These are phyloP conservation scores for Scaptomyza cyrtandrae DNA, from an alignment of 2,888 invertebrate species.

Conservation along the genomic window DNA sequence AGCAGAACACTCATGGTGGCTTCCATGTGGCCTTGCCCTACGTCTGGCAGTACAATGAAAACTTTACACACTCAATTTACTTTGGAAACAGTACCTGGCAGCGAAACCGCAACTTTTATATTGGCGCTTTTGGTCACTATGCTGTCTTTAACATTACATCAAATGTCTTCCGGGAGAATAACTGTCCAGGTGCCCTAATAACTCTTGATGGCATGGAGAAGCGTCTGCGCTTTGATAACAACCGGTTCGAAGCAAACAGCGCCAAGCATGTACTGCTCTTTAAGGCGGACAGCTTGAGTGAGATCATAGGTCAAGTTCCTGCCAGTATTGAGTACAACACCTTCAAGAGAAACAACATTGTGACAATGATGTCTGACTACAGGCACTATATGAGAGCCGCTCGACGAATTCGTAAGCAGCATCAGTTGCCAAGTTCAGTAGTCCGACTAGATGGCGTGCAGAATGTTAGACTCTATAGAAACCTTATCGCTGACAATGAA, in stretches of 20 bases:
- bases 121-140: conserved; percentile 96
- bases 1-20: conserved; percentile 93
- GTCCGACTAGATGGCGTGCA: conserved; percentile 97
- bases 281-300: conserved; percentile 95
- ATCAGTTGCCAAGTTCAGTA: conserved; percentile 89
- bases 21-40: conserved; percentile 95
- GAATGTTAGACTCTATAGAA: conserved; percentile 94
- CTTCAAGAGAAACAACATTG: conserved; percentile 88
- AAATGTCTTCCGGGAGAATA: conserved; percentile 93
- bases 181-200: conserved; percentile 92
- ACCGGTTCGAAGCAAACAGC: conserved; percentile 91
- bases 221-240: conserved; percentile 92
- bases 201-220: conserved; percentile 98
- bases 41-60: conserved; percentile 97
- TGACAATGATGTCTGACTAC: conserved; percentile 82
- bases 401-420: conserved; percentile 60
- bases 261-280: conserved; percentile 95
- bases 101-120: conserved; percentile 92
- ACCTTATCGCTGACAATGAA: conserved; percentile 93
- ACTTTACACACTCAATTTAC: conserved; percentile 95
- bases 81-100: conserved; percentile 95
- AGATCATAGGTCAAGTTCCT: conserved; percentile 93
- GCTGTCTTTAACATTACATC: conserved; percentile 94
- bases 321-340: conserved; percentile 92
- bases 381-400: conserved; percentile 61